phyloP scores from a whole-genome alignment of 2,113 vertebrate species.

The Balaenoptera acutorostrata region DNA sequence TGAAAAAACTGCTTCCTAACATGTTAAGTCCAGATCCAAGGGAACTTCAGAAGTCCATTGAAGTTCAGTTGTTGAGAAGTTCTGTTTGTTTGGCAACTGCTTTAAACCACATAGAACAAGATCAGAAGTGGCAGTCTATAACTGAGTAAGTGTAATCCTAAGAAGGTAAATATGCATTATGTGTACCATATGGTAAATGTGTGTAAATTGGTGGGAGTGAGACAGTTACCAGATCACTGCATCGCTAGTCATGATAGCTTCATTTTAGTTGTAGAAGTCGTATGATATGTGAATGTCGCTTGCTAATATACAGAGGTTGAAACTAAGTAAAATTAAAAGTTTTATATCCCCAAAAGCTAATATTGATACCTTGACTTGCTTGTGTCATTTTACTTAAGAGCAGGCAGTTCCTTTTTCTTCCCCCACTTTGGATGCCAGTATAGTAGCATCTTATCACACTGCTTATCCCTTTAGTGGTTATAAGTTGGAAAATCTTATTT shows the following conservation, averaged over 20 bases:
- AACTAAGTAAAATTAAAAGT: not conserved
- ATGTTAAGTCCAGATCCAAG: slow-evolving; percentile 94
- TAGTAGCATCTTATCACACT: not conserved
- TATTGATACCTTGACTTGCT: not conserved
- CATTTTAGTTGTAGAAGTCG: not conserved
- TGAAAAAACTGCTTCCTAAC: slow-evolving; percentile 95
- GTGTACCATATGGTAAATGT: not conserved
- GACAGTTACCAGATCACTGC: not conserved
- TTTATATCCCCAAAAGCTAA: not conserved
- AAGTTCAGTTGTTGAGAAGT: slow-evolving; percentile 95
- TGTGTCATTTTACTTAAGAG: not conserved
- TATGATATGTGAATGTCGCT: not conserved
- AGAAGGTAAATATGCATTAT: not conserved
- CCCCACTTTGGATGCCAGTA: not conserved
- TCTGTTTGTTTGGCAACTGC: slow-evolving; percentile 89
- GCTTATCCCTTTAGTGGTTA: not conserved
- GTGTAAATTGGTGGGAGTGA: not conserved
- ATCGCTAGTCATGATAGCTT: not conserved
- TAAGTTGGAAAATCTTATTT: not conserved
- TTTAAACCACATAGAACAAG: slow-evolving; percentile 85
- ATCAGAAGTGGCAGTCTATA: slow-evolving; percentile 86
- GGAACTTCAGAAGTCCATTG: slow-evolving; percentile 97
- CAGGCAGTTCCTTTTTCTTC: not conserved
- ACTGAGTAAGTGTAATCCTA: slow-evolving; percentile 87
- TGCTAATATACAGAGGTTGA: not conserved